phyloP scores from a whole-genome alignment of 2,113 vertebrate genomes.

The Prionailurus viverrinus region DNA sequence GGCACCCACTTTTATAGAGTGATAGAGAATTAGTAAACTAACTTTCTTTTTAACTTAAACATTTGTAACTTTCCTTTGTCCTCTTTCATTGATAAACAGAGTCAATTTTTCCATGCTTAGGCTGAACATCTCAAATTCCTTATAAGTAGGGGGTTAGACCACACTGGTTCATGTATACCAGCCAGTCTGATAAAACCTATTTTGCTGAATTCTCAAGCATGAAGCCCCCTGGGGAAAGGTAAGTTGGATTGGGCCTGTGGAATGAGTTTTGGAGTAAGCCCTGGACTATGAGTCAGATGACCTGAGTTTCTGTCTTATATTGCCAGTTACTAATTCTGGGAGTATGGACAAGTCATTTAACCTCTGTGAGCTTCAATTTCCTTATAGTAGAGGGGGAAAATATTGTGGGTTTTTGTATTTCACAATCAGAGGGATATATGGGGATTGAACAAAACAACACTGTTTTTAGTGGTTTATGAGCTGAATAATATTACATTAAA shows the following conservation, averaged over 20 bases:
- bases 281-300: not conserved
- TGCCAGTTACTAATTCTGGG: slow-evolving; percentile 7
- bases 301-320: not conserved
- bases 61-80: slow-evolving; percentile 58
- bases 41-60: not conserved
- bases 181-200: slow-evolving; percentile 63
- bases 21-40: not conserved
- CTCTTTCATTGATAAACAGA: not conserved
- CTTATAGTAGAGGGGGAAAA: not conserved
- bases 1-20: not conserved
- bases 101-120: slow-evolving; percentile 54
- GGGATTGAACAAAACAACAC: slow-evolving; percentile 33
- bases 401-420: not conserved
- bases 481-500: not conserved
- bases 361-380: not conserved
- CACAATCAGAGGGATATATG: not conserved
- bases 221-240: slow-evolving; percentile 57
- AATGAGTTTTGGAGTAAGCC: slow-evolving; percentile 2
- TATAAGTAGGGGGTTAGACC: slow-evolving; percentile 50
- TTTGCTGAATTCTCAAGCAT: slow-evolving; percentile 60
- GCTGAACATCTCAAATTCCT: slow-evolving; percentile 71
- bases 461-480: not conserved
- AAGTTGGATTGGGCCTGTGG: not conserved
- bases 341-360: slow-evolving; percentile 12
- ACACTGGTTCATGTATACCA: slow-evolving; percentile 45